A percentile compares a stretch with the other conserved stretches of the same genome.
phyloP scores from a whole-genome alignment of 2,797 vertebrate species.

The Anabacerthia variegaticeps region DNA sequence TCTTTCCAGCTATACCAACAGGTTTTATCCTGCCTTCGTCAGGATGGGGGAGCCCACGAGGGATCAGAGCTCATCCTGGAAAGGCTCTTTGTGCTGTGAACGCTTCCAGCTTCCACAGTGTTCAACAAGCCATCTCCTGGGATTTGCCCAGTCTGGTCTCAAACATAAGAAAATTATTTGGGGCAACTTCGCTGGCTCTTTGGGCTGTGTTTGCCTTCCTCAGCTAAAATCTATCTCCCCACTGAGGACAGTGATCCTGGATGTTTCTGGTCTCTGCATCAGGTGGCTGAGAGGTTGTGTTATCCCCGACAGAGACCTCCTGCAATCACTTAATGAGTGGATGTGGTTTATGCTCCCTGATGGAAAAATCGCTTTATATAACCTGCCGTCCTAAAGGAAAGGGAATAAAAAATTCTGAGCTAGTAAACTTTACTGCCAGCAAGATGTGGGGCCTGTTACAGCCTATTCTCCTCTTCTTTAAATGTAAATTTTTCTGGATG shows the following conservation, averaged over 20 bases:
- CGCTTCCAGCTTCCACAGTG: not conserved
- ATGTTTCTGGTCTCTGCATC: not conserved
- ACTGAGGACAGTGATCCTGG: not conserved
- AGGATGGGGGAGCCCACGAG: not conserved
- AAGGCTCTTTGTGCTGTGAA: slow-evolving; percentile 29
- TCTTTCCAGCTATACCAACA: not conserved
- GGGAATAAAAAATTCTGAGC: slow-evolving; percentile 36
- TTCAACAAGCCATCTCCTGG: not conserved
- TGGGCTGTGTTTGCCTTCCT: not conserved
- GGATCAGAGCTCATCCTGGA: not conserved
- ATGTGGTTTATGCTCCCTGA: slow-evolving; percentile 10
- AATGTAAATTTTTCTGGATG: slow-evolving; percentile 36
- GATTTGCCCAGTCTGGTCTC: not conserved
- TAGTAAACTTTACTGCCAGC: slow-evolving; percentile 42
- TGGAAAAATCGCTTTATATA: slow-evolving; percentile 23
- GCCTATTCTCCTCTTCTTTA: slow-evolving; percentile 35
- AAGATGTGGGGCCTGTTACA: slow-evolving; percentile 16
- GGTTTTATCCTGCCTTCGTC: not conserved
- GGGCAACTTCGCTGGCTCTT: not conserved
- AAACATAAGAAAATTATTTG: slow-evolving; percentile 40
- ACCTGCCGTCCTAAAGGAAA: not conserved
- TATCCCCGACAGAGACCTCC: not conserved
- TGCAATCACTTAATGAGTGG: not conserved
- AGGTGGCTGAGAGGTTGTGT: not conserved
- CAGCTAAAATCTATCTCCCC: not conserved